Evolutionary conservation across 2,797 vertebrate genomes (phyloP).

Genomic region (Acestrorhynchus altus): DNA sequence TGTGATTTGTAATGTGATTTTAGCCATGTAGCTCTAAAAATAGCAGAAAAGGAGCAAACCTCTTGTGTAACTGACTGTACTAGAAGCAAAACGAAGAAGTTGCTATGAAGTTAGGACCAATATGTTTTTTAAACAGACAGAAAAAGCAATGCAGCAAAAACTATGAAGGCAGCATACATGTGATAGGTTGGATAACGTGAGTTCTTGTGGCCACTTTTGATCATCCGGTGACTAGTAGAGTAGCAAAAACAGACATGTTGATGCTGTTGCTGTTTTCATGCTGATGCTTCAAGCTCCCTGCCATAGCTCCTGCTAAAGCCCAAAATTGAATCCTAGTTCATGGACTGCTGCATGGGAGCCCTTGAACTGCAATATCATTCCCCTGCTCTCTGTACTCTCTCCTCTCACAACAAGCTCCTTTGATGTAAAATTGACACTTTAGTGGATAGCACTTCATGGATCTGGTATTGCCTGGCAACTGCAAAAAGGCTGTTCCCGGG

Average conservation of each 20-base stretch:
- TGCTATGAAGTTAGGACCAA: not conserved
- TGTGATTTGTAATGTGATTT: too few relatives aligned
- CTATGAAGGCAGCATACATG: not conserved
- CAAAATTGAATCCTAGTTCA: conserved; percentile 50
- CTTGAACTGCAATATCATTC: conserved; percentile 73
- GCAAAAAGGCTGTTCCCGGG: conserved; percentile 62
- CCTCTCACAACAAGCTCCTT: conserved; percentile 70
- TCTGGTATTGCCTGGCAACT: conserved; percentile 79
- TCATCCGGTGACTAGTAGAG: not conserved
- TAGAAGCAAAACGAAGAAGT: too few relatives aligned
- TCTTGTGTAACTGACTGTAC: too few relatives aligned
- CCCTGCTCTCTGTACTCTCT: conserved; percentile 55
- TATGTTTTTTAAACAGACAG: not conserved
- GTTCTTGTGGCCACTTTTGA: not conserved
- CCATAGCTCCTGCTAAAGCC: conserved; percentile 22
- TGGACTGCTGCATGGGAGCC: conserved; percentile 53
- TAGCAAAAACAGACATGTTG: conserved; percentile 3
- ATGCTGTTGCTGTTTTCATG: conserved; percentile 15
- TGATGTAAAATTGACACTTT: conserved; percentile 82
- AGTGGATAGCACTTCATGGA: conserved; percentile 76
- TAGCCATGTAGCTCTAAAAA: too few relatives aligned
- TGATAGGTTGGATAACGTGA: not conserved
- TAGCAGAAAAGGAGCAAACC: too few relatives aligned
- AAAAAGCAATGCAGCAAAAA: not conserved
- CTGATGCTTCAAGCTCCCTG: conserved; percentile 18